phyloP scores from a whole-genome alignment of 92 coral and sea anemone genomes.

The Porites lobata region DNA sequence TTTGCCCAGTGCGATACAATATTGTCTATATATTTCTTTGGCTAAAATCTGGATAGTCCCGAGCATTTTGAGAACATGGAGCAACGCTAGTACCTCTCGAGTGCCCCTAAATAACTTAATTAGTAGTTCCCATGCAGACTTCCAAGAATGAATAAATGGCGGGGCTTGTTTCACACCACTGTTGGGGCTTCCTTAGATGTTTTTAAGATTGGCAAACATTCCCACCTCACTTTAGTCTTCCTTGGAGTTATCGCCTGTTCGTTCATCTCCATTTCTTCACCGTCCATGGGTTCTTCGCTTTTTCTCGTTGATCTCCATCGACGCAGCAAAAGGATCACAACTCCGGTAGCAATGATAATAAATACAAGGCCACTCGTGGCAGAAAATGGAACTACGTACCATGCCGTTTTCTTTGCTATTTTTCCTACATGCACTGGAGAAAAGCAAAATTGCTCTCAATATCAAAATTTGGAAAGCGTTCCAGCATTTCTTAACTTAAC shows the following conservation, averaged over 20 bases:
- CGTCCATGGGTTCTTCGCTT: too few species aligned
- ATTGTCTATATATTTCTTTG: too few species aligned
- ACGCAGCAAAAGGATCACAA: conserved; percentile 9
- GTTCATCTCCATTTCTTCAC: neutral
- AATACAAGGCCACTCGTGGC: neutral
- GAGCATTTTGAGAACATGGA: too few species aligned
- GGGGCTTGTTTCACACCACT: conserved; percentile 1
- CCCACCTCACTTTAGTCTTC: conserved; percentile 2
- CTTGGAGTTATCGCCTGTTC: neutral
- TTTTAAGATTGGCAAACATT: neutral
- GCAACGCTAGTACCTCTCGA: too few species aligned
- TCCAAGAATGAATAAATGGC: neutral
- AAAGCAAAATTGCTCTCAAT: neutral
- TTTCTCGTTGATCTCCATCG: conserved; percentile 14
- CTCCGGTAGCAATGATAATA: neutral
- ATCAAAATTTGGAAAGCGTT: neutral
- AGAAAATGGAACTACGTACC: conserved; percentile 2
- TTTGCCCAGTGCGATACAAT: too few species aligned
- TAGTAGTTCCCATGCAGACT: neutral
- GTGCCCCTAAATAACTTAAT: too few species aligned
- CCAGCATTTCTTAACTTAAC: neutral
- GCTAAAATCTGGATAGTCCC: too few species aligned
- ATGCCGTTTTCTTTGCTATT: neutral
- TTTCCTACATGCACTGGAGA: conserved; percentile 15
- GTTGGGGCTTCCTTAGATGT: neutral